Evolutionary conservation across 2,888 invertebrate species (phyloP), one percentile per base, ranked within the genome.

Genomic region (Sphaerophoria rueppellii): DNA sequence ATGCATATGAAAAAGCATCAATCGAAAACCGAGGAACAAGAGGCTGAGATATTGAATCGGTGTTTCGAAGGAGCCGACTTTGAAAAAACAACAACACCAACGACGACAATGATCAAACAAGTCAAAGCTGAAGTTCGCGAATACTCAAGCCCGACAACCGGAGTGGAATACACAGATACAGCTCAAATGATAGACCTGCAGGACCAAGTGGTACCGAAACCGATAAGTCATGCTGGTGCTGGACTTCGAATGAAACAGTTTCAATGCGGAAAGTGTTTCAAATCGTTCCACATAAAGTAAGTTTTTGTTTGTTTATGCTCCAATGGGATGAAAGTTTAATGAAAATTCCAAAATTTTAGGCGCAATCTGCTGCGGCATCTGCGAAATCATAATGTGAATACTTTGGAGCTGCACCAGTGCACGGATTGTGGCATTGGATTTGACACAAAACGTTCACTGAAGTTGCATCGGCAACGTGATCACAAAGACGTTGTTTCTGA

Each of bases 251-350:
- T 87, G n/a, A 89, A 89, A 72, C 88, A 89, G 57, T 90, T 88
- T 82, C 89, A 90, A 76, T 90, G 90, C 67, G 88, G 89, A 5
- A 89, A 88, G 79, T 90, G 90, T 79, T 89, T 88, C 52, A 90
- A 90, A 87, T 89, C 88, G 70, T 90, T 90, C 82, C 88, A 89
- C 9, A 88, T 90, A 12, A 90, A 89, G 90, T 90, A 88, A 82
- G 88, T 4, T 1, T 4, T 11, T 14, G 43, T 52, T 1, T 16
- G n/a, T 43, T 37, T 32, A 46, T 40, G 16, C 32, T 43, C 4
- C 0, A 11, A 11, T 43, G 3, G 6, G 9, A 24, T 1, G 24
- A 24, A 24, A 12, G 12, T 43, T 12, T 43, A 6, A 43, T 43
- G 9, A 4, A 12, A 43, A 43, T 6, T 43, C 2, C 14, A 2